A percentile compares a stretch with the other conserved stretches of the same genome.
These are phyloP conservation scores for Orestias chungarensis DNA, from an alignment of 2,797 vertebrate genomes.

Conservation along the genomic window DNA sequence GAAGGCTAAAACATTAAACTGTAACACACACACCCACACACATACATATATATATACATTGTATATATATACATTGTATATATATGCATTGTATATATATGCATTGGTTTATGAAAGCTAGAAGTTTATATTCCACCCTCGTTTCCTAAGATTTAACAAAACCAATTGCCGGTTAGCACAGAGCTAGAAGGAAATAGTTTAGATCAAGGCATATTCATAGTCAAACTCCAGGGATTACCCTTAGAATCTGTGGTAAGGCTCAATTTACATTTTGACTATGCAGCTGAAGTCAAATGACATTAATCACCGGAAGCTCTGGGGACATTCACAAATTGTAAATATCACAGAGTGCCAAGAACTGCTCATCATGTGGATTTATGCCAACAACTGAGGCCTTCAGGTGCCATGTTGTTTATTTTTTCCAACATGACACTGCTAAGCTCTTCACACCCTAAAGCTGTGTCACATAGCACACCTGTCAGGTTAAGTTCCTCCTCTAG, in stretches of 20 bases:
- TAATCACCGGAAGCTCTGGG: background rate
- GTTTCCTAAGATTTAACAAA: too few species aligned
- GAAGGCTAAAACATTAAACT: too few species aligned
- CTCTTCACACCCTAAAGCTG: constrained; percentile 22
- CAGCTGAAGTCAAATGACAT: background rate
- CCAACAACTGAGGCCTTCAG: constrained; percentile 14
- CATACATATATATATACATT: too few species aligned
- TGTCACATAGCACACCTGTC: constrained; percentile 46
- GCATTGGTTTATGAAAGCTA: too few species aligned
- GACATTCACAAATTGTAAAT: constrained; percentile 11
- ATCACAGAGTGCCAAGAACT: background rate
- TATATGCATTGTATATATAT: too few species aligned
- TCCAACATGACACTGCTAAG: constrained; percentile 10
- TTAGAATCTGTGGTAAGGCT: background rate
- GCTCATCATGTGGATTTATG: constrained; percentile 16
- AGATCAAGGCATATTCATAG: background rate
- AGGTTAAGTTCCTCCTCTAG: constrained; percentile 25
- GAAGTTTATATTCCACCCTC: too few species aligned
- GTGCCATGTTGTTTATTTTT: constrained; percentile 32
- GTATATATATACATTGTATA: too few species aligned
- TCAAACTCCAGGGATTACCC: background rate
- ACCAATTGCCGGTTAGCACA: background rate
- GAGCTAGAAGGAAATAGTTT: background rate
- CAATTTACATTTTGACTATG: background rate
- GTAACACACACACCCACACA: too few species aligned